Percentiles rank a stretch among this genome's conserved stretches.
These are phyloP conservation scores for Orbicella faveolata DNA, from an alignment of 64 coral and sea anemone species.

Conservation along the genomic window DNA sequence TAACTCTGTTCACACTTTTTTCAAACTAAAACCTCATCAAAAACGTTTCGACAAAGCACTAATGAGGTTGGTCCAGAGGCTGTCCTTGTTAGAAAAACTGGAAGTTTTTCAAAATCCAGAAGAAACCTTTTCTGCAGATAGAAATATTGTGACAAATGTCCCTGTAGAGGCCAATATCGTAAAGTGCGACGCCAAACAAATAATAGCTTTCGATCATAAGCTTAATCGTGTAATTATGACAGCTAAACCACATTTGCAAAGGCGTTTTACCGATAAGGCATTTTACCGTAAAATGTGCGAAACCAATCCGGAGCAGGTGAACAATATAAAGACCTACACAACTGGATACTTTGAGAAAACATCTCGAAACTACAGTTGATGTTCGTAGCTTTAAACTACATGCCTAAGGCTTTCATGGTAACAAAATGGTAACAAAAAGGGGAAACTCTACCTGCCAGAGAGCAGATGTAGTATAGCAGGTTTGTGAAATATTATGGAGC, in stretches of 20 bases:
- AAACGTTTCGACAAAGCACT: no score
- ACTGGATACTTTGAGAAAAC: neutral
- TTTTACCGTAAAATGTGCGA: neutral
- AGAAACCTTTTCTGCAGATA: neutral
- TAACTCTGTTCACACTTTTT: neutral
- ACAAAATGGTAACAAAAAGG: no score
- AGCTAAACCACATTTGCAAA: neutral
- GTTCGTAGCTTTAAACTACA: neutral
- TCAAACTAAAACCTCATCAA: neutral
- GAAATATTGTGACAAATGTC: neutral
- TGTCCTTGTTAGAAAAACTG: neutral
- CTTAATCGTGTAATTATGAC: neutral
- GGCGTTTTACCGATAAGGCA: neutral
- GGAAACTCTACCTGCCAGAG: no score
- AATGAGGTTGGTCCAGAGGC: no score
- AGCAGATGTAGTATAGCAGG: no score
- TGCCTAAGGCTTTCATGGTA: neutral
- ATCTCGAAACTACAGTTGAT: neutral
- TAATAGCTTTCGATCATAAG: no score
- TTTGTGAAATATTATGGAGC: no score
- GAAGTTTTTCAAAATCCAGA: neutral
- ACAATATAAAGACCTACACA: neutral
- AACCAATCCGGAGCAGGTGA: neutral
- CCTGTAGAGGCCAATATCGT: neutral
- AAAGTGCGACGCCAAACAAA: no score